Conservation (phyloP, 2,113 vertebrate species). For the Ploceus nigricollis region DNA sequence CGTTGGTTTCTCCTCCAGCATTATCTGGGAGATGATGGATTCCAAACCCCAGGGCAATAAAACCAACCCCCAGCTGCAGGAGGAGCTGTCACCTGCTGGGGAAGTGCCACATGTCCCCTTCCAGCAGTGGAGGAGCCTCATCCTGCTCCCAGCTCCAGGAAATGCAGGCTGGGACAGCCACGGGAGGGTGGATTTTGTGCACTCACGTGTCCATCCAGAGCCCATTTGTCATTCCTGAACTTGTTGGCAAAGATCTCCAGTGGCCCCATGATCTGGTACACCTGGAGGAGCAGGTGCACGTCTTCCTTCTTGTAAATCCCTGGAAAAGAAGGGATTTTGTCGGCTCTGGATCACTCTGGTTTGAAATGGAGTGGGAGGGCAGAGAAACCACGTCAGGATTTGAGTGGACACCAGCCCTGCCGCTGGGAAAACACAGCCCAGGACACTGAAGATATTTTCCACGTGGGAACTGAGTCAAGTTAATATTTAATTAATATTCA, state of each 20-base stretch:
- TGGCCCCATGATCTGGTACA: conserved; percentile 89
- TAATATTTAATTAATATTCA: not conserved
- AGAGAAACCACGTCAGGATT: not conserved
- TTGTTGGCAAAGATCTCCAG: conserved; percentile 93
- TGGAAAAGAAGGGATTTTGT: conserved; percentile 28
- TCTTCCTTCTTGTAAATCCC: conserved; percentile 93
- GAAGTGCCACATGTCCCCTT: not conserved
- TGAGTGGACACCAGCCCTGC: fast-evolving
- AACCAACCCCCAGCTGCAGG: not conserved
- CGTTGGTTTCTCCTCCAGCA: not conserved
- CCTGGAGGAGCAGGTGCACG: conserved; percentile 91
- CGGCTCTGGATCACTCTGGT: not conserved
- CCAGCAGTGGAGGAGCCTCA: too few relatives aligned
- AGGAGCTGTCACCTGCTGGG: not conserved
- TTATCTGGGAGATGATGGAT: not conserved
- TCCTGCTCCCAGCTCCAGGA: not conserved
- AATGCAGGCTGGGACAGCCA: not conserved
- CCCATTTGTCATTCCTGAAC: conserved; percentile 95
- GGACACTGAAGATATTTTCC: not conserved
- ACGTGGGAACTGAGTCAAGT: not conserved
- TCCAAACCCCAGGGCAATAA: not conserved
- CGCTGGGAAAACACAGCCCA: not conserved
- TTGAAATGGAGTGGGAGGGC: not conserved
- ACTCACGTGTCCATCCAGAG: conserved; percentile 94
- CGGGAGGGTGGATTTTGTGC: fast-evolving